Conservation (phyloP, 2,113 vertebrate genomes). For the Forbesichthys papilliferus region DNA sequence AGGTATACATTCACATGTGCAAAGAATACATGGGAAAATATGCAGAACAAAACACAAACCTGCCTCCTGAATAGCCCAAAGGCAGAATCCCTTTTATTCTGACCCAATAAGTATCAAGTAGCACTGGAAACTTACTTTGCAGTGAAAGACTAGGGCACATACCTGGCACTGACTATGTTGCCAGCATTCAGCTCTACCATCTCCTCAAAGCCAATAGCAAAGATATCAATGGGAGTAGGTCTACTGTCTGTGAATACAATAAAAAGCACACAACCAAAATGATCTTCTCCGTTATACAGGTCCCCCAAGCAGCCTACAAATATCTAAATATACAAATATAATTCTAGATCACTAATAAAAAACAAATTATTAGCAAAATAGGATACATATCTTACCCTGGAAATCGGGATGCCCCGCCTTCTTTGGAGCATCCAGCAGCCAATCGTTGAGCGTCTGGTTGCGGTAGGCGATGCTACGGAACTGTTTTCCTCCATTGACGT, state of each 20-base stretch:
- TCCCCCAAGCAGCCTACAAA: background rate
- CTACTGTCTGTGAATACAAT: constrained; percentile 79
- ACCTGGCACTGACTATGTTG: constrained; percentile 98
- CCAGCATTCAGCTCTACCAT: constrained; percentile 99
- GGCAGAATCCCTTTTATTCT: background rate
- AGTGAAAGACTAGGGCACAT: constrained; percentile 26
- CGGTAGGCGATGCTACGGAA: constrained; percentile 97
- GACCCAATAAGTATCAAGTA: background rate
- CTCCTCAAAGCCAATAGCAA: constrained; percentile 99
- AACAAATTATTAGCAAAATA: background rate
- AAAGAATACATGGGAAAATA: background rate
- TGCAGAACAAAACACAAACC: background rate
- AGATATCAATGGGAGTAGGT: constrained; percentile 90
- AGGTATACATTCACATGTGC: background rate
- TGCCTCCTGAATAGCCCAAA: background rate
- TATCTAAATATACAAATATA: too few relatives aligned
- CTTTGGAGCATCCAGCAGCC: constrained; percentile 93
- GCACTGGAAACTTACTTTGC: background rate
- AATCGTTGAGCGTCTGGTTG: constrained; percentile 97
- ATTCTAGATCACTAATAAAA: background rate
- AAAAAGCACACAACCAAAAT: background rate
- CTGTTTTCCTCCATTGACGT: constrained; percentile 96
- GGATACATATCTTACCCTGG: constrained; percentile 77
- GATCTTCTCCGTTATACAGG: background rate
- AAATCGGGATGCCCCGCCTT: constrained; percentile 88